Evolutionary conservation across 2,797 vertebrate genomes (phyloP).

Genomic region (Euphonia xanthogaster): DNA sequence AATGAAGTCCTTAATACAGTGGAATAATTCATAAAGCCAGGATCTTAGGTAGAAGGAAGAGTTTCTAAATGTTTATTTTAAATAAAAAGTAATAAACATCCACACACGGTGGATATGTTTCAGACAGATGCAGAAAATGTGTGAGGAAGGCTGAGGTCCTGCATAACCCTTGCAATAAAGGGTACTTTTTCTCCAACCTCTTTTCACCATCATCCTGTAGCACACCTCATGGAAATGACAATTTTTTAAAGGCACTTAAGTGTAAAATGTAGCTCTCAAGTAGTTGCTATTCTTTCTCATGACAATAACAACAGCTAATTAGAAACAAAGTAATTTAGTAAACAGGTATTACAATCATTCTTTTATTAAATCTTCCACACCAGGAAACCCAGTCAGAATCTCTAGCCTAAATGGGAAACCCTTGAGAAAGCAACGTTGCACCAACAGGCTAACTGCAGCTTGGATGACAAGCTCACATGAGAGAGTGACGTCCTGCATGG

Average conservation of each 20-base stretch:
- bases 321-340: not conserved
- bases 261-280: not conserved
- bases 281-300: not conserved
- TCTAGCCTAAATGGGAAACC: not conserved
- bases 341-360: not conserved
- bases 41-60: not conserved
- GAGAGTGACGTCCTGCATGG: not conserved
- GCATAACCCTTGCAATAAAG: not conserved
- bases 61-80: not conserved
- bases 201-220: not conserved
- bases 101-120: not conserved
- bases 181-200: not conserved
- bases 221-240: not conserved
- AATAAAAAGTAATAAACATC: not conserved
- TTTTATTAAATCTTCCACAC: not conserved
- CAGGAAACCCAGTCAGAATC: not conserved
- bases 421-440: not conserved
- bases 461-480: not conserved
- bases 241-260: not conserved
- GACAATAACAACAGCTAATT: not conserved
- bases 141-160: not conserved
- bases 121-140: not conserved
- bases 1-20: not conserved
- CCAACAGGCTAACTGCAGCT: not conserved
- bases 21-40: not conserved